A percentile compares a stretch with the other conserved stretches of the same genome.
Conservation (phyloP, 1,140 invertebrate species). For the Bombus haemorrhoidalis region DNA sequence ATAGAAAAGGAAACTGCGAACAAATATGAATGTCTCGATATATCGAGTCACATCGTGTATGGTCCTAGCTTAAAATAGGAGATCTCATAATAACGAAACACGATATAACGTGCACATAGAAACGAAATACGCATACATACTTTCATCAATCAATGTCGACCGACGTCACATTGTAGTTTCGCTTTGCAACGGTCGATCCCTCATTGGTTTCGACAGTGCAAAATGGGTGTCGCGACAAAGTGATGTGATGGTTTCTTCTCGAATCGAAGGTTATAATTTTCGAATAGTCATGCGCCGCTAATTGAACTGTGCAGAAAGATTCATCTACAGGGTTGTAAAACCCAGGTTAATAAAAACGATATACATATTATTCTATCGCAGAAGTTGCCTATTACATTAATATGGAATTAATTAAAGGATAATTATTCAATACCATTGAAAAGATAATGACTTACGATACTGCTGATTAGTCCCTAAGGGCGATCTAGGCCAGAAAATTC, state of each 20-base stretch:
- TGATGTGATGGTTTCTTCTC: conserved; percentile 17
- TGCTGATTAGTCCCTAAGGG: no score
- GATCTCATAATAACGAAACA: neutral
- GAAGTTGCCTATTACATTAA: no score
- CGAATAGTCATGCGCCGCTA: neutral
- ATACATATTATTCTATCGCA: no score
- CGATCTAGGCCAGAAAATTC: no score
- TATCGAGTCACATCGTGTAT: neutral
- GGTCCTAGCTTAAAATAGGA: no score
- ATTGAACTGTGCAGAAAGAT: neutral
- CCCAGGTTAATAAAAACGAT: no score
- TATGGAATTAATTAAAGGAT: no score
- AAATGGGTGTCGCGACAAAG: conserved; percentile 46
- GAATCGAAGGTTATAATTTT: neutral
- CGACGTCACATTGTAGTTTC: conserved; percentile 59
- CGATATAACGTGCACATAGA: conserved; percentile 28
- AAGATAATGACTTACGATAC: no score
- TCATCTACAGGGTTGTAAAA: no score
- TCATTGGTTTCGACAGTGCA: conserved; percentile 55
- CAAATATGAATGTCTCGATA: neutral
- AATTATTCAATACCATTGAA: no score
- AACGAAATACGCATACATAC: conserved; percentile 34
- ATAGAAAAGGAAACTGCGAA: neutral
- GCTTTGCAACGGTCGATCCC: conserved; percentile 53
- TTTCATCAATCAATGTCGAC: conserved; percentile 60